phyloP scores from a whole-genome alignment of 2,113 vertebrate species.

The Microtus richardsoni region DNA sequence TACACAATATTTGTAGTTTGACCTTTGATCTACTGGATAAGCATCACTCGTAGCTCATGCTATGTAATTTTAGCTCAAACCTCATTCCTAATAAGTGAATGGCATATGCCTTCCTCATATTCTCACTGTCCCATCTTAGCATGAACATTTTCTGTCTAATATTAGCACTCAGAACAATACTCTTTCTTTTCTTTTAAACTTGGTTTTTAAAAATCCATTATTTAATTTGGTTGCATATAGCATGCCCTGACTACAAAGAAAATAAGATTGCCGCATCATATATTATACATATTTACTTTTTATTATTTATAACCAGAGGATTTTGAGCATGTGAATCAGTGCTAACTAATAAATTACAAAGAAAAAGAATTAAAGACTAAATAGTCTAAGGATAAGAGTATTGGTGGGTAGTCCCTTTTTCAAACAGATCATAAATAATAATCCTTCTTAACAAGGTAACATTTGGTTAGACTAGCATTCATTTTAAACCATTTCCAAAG shows the following conservation, averaged over 20 bases:
- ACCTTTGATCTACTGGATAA: not conserved
- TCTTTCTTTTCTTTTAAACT: not conserved
- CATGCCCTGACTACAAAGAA: not conserved
- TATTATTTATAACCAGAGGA: slow-evolving; percentile 10
- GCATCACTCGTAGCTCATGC: not conserved
- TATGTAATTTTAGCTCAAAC: not conserved
- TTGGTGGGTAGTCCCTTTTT: not conserved
- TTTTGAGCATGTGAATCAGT: not conserved
- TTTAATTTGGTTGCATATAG: not conserved
- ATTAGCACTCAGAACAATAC: not conserved
- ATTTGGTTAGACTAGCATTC: not conserved
- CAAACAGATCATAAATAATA: not conserved
- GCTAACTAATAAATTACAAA: slow-evolving; percentile 39
- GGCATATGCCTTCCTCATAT: not conserved
- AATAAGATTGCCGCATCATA: not conserved
- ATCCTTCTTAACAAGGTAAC: not conserved
- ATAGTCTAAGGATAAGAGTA: slow-evolving; percentile 23
- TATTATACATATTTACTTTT: slow-evolving; percentile 26
- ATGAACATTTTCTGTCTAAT: not conserved
- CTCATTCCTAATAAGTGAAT: not conserved
- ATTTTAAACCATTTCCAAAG: slow-evolving; percentile 19
- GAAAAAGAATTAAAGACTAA: slow-evolving; percentile 16
- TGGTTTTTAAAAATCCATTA: not conserved
- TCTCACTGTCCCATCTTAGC: not conserved
- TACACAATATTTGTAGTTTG: not conserved